Conservation (phyloP, 1,140 invertebrate species). For the Mizuhopecten yessoensis region DNA sequence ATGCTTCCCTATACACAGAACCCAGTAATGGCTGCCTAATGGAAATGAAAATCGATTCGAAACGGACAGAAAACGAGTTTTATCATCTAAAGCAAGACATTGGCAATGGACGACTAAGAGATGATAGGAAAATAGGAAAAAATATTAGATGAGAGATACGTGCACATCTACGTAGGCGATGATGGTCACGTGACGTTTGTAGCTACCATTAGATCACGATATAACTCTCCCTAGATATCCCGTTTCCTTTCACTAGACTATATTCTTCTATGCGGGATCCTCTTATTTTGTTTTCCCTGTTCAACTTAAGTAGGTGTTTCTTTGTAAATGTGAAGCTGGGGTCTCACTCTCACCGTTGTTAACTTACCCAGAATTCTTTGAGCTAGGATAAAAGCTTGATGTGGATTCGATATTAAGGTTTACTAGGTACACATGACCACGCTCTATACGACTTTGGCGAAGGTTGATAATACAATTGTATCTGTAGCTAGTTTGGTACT, state of each 20-base stretch:
- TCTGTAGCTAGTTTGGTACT: too few species aligned
- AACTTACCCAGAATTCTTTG: too few species aligned
- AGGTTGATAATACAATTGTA: too few species aligned
- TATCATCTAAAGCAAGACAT: slow-evolving; percentile 12
- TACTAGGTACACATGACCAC: too few species aligned
- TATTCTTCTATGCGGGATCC: too few species aligned
- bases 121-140: neutral
- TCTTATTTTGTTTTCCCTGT: too few species aligned
- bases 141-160: neutral
- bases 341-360: too few species aligned
- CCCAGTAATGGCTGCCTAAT: neutral
- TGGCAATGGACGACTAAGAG: neutral
- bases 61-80: neutral
- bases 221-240: neutral
- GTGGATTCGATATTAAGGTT: too few species aligned
- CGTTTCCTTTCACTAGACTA: neutral
- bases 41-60: slow-evolving; percentile 19
- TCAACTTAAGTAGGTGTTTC: too few species aligned
- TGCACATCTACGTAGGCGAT: neutral
- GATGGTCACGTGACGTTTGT: neutral
- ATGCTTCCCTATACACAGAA: neutral
- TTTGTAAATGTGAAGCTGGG: too few species aligned
- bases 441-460: too few species aligned
- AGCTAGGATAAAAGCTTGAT: too few species aligned
- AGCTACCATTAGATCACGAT: neutral